Evolutionary conservation across 92 coral and sea anemone genomes (phyloP).

Genomic region (Epizoanthus stellaris): DNA sequence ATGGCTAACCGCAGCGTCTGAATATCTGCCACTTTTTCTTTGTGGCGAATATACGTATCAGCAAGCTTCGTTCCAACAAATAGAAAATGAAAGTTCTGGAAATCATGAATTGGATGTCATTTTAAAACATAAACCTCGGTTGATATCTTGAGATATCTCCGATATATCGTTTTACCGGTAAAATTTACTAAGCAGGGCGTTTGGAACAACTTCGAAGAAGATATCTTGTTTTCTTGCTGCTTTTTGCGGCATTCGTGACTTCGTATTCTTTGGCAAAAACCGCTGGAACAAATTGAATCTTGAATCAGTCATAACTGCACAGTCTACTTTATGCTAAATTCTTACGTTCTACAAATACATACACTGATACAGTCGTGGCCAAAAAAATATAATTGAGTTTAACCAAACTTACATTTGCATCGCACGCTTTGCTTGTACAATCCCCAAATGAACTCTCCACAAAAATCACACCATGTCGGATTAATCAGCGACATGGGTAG

Average conservation of each 20-base stretch:
- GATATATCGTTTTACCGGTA: too few relatives aligned
- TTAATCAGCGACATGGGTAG: slow-evolving; percentile 77
- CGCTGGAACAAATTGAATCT: neutral
- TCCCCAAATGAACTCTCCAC: slow-evolving; percentile 99
- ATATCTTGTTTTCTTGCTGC: too few relatives aligned
- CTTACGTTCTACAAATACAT: neutral
- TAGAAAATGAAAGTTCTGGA: neutral
- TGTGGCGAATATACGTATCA: neutral
- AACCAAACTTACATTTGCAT: slow-evolving; percentile 87
- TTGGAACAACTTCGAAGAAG: too few relatives aligned
- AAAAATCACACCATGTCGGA: slow-evolving; percentile 98
- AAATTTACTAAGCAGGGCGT: too few relatives aligned
- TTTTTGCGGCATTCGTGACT: too few relatives aligned
- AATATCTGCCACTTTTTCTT: slow-evolving; percentile 1
- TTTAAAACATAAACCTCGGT: neutral
- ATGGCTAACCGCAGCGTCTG: neutral
- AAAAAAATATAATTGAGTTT: neutral
- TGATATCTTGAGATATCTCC: too few relatives aligned
- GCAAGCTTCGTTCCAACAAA: neutral
- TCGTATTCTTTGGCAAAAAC: neutral
- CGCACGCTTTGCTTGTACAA: slow-evolving; percentile 92
- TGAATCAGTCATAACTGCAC: too few relatives aligned
- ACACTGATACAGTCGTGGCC: neutral
- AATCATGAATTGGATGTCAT: neutral
- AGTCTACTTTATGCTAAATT: neutral